These are phyloP conservation scores for Epistrophe eligans DNA, from an alignment of 2,888 invertebrate genomes.

Conservation along the genomic window DNA sequence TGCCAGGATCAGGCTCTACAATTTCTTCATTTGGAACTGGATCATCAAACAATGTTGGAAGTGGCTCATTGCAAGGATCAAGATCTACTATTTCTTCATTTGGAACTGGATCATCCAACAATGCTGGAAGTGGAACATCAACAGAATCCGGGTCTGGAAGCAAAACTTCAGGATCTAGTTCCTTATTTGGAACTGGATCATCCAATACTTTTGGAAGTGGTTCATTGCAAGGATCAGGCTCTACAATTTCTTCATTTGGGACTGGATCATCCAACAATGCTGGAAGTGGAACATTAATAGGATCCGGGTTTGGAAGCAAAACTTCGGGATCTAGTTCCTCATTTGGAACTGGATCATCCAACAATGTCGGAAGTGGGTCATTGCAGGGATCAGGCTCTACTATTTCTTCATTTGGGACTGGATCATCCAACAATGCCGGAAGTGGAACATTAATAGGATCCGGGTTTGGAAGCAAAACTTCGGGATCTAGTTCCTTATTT, in stretches of 20 bases:
- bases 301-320: background rate
- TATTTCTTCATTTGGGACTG: background rate
- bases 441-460: background rate
- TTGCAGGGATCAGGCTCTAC: background rate
- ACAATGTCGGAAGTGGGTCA: background rate
- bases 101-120: constrained; percentile 10
- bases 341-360: background rate
- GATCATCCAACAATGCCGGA: background rate
- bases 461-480: background rate
- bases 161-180: background rate
- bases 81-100: background rate
- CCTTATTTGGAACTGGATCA: background rate
- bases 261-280: background rate
- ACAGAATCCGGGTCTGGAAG: background rate
- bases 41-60: background rate
- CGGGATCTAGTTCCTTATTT: background rate
- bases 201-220: background rate
- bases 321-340: background rate
- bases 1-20: background rate
- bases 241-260: background rate
- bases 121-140: background rate
- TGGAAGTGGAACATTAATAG: background rate
- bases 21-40: constrained; percentile 2
- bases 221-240: background rate
- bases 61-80: background rate